phyloP scores from a whole-genome alignment of 2,113 vertebrate genomes.

The Phaethornis superciliosus region DNA sequence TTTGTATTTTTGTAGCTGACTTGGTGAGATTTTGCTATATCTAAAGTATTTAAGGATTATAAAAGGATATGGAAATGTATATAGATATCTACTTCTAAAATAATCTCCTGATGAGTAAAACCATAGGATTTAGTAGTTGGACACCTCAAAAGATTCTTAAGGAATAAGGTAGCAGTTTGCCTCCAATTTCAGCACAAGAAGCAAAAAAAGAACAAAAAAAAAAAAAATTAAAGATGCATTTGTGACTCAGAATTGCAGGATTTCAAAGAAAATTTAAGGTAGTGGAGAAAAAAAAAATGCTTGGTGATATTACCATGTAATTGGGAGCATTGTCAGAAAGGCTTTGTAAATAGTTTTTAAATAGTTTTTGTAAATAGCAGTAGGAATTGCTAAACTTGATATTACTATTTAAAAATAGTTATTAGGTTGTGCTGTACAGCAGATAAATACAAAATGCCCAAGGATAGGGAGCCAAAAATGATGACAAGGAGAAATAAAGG shows the following conservation, averaged over 20 bases:
- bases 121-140: background rate
- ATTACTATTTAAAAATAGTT: background rate
- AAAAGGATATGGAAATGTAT: background rate
- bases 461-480: background rate
- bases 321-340: background rate
- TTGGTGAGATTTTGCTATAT: background rate
- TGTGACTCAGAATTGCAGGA: background rate
- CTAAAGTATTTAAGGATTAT: background rate
- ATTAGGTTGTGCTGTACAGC: background rate
- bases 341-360: background rate
- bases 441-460: background rate
- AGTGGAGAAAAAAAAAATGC: background rate
- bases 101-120: background rate
- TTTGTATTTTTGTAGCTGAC: background rate
- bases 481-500: background rate
- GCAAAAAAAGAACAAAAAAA: background rate
- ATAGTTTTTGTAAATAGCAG: background rate
- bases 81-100: background rate
- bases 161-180: background rate
- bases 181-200: background rate
- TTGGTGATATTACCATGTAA: background rate
- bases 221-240: background rate
- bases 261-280: background rate
- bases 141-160: background rate
- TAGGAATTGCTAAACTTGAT: background rate